phyloP scores from a whole-genome alignment of 2,113 vertebrate species.

The Cromileptes altivelis region DNA sequence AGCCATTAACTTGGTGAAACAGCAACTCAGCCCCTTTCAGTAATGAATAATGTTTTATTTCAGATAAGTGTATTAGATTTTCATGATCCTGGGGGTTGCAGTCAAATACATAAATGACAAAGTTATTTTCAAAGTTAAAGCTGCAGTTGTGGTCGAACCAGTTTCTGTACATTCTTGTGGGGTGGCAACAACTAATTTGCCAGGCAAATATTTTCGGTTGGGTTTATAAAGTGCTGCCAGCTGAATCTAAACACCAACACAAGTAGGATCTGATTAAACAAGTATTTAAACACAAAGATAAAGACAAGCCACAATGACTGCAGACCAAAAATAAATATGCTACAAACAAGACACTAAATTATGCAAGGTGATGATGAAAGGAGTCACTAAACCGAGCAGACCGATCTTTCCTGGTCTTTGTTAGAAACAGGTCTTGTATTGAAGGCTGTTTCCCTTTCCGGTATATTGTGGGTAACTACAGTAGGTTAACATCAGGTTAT shows the following conservation, averaged over 20 bases:
- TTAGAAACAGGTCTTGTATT: background rate
- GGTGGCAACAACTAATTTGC: constrained; percentile 1
- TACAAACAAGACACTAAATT: background rate
- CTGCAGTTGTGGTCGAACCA: constrained; percentile 18
- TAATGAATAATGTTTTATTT: background rate
- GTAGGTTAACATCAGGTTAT: background rate
- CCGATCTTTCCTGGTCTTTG: background rate
- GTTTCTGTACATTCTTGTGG: constrained; percentile 41
- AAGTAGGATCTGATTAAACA: background rate
- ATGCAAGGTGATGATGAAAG: background rate
- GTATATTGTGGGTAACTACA: background rate
- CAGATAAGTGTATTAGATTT: too few species aligned
- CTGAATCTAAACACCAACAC: background rate
- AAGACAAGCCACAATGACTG: too few species aligned
- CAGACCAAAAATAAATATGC: background rate
- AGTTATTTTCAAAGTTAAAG: background rate
- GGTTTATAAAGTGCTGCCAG: background rate
- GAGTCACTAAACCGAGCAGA: background rate
- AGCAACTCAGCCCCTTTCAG: background rate
- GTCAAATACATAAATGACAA: background rate
- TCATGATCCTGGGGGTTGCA: background rate
- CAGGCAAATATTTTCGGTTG: constrained; percentile 37
- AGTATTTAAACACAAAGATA: background rate
- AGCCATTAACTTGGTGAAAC: background rate
- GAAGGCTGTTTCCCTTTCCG: background rate